Evolutionary conservation across 2,888 invertebrate genomes (phyloP).

Genomic region (Leptodirus hochenwartii): DNA sequence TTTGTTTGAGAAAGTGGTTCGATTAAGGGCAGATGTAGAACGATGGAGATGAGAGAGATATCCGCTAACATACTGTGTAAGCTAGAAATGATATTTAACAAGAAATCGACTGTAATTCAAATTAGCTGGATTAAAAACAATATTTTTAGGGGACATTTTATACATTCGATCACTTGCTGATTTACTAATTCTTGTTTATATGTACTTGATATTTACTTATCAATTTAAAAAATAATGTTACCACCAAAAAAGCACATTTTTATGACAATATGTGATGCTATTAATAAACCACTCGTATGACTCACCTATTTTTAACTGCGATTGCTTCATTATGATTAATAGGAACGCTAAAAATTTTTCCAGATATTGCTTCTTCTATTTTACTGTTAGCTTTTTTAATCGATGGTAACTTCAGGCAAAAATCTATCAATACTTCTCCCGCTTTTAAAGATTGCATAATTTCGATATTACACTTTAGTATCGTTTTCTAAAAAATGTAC

Average conservation of each 20-base stretch:
- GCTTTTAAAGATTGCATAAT: conserved; percentile 66
- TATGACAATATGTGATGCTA: not conserved
- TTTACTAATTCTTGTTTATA: too few species aligned
- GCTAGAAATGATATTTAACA: conserved; percentile 27
- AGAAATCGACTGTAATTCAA: conserved; percentile 7
- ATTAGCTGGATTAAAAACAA: too few species aligned
- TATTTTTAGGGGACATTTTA: too few species aligned
- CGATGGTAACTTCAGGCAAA: conserved; percentile 61
- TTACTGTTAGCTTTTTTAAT: conserved; percentile 41
- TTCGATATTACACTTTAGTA: conserved; percentile 59
- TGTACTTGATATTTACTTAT: too few species aligned
- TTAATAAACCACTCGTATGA: not conserved
- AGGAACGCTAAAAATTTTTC: conserved; percentile 47
- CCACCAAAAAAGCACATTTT: not conserved
- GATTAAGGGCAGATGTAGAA: conserved; percentile 68
- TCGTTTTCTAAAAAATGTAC: conserved; percentile 45
- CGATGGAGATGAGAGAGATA: conserved; percentile 64
- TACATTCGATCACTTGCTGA: too few species aligned
- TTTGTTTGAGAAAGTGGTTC: conserved; percentile 78
- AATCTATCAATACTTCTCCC: conserved; percentile 61
- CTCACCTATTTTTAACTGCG: conserved; percentile 42
- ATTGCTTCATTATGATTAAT: conserved; percentile 54
- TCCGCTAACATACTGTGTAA: conserved; percentile 68
- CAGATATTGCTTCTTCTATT: conserved; percentile 43
- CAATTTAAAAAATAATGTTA: too few species aligned